Percentiles rank a stretch among this genome's conserved stretches.
Conservation (phyloP, 2,888 invertebrate species). For the Calephelis perditalis region DNA sequence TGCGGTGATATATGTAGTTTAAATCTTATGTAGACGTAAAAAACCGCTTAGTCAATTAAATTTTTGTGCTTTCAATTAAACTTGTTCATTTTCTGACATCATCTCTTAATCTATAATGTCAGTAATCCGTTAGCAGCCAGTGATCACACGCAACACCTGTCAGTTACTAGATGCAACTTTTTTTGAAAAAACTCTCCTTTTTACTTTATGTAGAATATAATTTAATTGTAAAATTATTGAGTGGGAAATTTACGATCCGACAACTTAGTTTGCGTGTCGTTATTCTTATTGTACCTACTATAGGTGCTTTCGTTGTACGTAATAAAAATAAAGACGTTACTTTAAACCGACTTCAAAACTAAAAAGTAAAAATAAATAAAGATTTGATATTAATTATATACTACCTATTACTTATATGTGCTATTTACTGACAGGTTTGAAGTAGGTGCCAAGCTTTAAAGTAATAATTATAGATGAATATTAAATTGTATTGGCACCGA, state of each 20-base stretch:
- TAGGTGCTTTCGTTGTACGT: too few relatives aligned
- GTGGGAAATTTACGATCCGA: neutral
- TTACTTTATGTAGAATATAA: neutral
- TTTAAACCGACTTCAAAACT: too few relatives aligned
- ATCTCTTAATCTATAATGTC: neutral
- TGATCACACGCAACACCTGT: neutral
- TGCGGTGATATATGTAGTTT: too few relatives aligned
- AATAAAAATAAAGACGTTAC: too few relatives aligned
- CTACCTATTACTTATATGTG: too few relatives aligned
- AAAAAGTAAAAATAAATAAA: too few relatives aligned
- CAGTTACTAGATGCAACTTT: neutral
- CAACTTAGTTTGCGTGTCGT: neutral
- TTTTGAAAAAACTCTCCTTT: neutral
- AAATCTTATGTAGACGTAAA: neutral
- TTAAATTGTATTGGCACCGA: too few relatives aligned
- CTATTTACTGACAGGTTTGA: too few relatives aligned
- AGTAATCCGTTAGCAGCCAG: neutral
- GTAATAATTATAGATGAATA: too few relatives aligned
- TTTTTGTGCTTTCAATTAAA: neutral
- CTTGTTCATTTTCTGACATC: neutral
- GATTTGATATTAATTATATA: too few relatives aligned
- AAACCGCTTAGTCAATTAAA: neutral
- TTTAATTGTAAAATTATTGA: neutral
- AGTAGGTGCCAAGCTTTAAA: too few relatives aligned
- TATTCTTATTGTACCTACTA: too few relatives aligned